Evolutionary conservation across 1,140 invertebrate species (phyloP).

Genomic region (Popillia japonica): DNA sequence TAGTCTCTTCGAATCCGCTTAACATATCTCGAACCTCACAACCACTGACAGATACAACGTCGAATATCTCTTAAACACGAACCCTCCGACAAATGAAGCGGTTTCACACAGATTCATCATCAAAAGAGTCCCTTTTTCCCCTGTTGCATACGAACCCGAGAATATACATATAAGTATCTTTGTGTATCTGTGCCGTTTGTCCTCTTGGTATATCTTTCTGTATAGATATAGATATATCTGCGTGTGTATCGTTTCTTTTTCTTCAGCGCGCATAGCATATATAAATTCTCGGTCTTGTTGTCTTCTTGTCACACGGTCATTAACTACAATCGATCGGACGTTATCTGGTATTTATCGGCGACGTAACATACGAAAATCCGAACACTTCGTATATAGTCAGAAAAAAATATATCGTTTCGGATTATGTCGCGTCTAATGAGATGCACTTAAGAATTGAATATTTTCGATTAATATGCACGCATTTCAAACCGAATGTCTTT

Average conservation of each 20-base stretch:
- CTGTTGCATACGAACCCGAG: background rate
- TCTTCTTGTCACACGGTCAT: constrained; percentile 34
- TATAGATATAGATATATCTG: background rate
- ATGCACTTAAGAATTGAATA: constrained; percentile 9
- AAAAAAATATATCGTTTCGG: constrained; percentile 17
- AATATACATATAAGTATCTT: background rate
- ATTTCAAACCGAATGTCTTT: background rate
- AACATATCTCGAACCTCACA: constrained; percentile 25
- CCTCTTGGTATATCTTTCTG: background rate
- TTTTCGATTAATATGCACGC: constrained; percentile 14
- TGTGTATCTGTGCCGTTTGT: constrained; percentile 13
- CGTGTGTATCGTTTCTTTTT: constrained; percentile 1
- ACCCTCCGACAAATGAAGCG: constrained; percentile 32
- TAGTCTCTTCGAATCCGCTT: constrained; percentile 24
- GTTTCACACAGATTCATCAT: constrained; percentile 33
- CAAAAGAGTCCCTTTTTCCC: constrained; percentile 31
- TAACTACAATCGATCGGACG: constrained; percentile 35
- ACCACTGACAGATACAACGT: constrained; percentile 26
- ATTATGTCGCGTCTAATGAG: constrained; percentile 17
- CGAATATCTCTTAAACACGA: constrained; percentile 29
- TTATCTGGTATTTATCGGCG: constrained; percentile 36
- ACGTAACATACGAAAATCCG: constrained; percentile 17
- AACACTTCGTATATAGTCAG: constrained; percentile 8
- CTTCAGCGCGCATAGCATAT: background rate
- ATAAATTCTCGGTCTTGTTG: constrained; percentile 6